These are phyloP conservation scores for Diadumene lineata DNA, from an alignment of 92 coral and sea anemone genomes.

Conservation along the genomic window DNA sequence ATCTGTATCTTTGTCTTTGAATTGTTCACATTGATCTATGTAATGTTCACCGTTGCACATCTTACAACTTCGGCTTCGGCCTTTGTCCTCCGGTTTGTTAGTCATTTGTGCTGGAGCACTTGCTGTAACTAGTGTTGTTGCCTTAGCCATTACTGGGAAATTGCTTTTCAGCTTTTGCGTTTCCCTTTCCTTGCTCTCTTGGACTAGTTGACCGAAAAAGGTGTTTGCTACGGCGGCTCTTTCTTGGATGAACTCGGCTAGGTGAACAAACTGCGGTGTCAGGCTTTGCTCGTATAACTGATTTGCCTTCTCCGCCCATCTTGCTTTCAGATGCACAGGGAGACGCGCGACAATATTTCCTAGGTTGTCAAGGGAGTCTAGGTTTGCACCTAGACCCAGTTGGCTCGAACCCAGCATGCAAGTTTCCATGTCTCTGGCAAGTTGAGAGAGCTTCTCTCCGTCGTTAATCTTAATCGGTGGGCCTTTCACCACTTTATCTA, in stretches of 20 bases:
- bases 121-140: slow-evolving; percentile 25
- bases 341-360: slow-evolving; percentile 54
- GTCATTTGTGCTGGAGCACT: neutral
- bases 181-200: neutral
- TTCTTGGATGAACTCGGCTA: slow-evolving; percentile 39
- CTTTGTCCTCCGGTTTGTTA: neutral
- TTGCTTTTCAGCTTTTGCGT: slow-evolving; percentile 2
- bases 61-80: slow-evolving; percentile 4
- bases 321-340: slow-evolving; percentile 40
- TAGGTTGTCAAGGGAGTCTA: slow-evolving; percentile 46
- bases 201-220: slow-evolving; percentile 31
- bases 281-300: slow-evolving; percentile 28
- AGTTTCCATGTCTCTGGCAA: slow-evolving; percentile 54
- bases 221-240: slow-evolving; percentile 40
- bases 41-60: slow-evolving; percentile 27
- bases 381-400: slow-evolving; percentile 39
- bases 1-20: slow-evolving; percentile 7
- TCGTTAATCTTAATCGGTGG: slow-evolving; percentile 41
- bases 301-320: slow-evolving; percentile 56
- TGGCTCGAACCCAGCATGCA: slow-evolving; percentile 48
- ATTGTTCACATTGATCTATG: slow-evolving; percentile 32
- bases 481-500: slow-evolving; percentile 54
- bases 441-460: slow-evolving; percentile 40
- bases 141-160: slow-evolving; percentile 2
- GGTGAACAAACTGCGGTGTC: slow-evolving; percentile 26